A percentile compares a stretch with the other conserved stretches of the same genome.
These are phyloP conservation scores for Petrocephalus schoutedeni DNA, from an alignment of 2,797 vertebrate genomes.

Conservation along the genomic window DNA sequence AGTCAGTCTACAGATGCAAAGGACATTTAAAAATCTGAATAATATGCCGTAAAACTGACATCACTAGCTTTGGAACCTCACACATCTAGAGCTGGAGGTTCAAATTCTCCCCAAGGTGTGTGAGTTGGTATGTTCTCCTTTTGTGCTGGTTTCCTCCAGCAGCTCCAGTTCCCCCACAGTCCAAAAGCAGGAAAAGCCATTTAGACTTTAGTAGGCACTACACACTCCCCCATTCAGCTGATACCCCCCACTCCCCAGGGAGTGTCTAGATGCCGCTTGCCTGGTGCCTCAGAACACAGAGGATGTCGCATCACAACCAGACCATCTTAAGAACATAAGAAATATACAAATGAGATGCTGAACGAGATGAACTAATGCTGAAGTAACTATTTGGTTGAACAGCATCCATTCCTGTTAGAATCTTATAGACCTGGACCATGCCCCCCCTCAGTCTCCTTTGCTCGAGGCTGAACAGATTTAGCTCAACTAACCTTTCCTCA, in stretches of 20 bases:
- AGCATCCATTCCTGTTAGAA: too few relatives aligned
- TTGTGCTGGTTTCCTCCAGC: too few relatives aligned
- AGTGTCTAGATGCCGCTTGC: neutral
- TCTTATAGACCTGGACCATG: too few relatives aligned
- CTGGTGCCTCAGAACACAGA: neutral
- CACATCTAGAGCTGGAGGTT: neutral
- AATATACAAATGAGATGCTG: too few relatives aligned
- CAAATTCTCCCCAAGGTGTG: neutral
- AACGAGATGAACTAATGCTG: too few relatives aligned
- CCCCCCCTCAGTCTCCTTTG: too few relatives aligned
- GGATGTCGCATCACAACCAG: neutral
- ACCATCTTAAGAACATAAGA: neutral
- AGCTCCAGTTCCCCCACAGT: neutral
- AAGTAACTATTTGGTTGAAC: too few relatives aligned
- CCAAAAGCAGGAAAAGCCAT: too few relatives aligned
- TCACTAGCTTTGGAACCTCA: neutral
- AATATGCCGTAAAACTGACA: neutral
- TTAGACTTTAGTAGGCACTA: neutral
- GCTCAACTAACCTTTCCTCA: too few relatives aligned
- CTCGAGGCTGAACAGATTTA: too few relatives aligned
- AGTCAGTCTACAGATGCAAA: neutral
- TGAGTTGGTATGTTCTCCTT: neutral
- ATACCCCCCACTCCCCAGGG: neutral
- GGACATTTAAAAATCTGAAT: neutral
- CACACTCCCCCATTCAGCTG: neutral